A percentile compares a stretch with the other conserved stretches of the same genome.
Evolutionary conservation across 2,888 invertebrate species (phyloP).

Genomic region (Masnerella sp.): DNA sequence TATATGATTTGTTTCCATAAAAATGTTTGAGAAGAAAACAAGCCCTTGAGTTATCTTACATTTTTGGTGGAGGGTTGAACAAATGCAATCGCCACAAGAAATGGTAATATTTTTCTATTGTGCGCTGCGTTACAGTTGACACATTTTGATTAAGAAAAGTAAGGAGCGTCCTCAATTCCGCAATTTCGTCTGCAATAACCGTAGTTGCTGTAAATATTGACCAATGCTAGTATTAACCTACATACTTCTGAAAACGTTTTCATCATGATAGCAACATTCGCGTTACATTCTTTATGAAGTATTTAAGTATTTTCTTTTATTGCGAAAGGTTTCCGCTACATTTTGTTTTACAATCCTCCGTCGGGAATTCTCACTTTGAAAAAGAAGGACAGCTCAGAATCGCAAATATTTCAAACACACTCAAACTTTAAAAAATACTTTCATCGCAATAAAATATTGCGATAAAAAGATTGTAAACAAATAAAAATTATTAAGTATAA

Average conservation of each 20-base stretch:
- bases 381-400: no score
- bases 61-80: no score
- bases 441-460: no score
- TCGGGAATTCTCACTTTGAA: no score
- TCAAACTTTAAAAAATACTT: no score
- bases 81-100: conserved; percentile 16
- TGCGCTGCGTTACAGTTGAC: conserved; percentile 19
- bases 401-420: no score
- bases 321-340: not conserved
- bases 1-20: not conserved
- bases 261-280: conserved; percentile 1
- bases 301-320: conserved; percentile 7
- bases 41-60: not conserved
- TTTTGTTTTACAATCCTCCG: not conserved
- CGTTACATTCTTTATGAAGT: not conserved
- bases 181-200: conserved; percentile 24
- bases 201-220: conserved; percentile 26
- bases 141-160: conserved; percentile 48
- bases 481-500: no score
- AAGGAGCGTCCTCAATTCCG: conserved; percentile 25
- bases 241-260: conserved; percentile 20
- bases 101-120: conserved; percentile 19
- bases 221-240: conserved; percentile 31
- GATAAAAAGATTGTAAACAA: no score
- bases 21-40: not conserved